A percentile compares a stretch with the other conserved stretches of the same genome.
Conservation (phyloP, 2,888 invertebrate species). For the Campaea margaritaria region DNA sequence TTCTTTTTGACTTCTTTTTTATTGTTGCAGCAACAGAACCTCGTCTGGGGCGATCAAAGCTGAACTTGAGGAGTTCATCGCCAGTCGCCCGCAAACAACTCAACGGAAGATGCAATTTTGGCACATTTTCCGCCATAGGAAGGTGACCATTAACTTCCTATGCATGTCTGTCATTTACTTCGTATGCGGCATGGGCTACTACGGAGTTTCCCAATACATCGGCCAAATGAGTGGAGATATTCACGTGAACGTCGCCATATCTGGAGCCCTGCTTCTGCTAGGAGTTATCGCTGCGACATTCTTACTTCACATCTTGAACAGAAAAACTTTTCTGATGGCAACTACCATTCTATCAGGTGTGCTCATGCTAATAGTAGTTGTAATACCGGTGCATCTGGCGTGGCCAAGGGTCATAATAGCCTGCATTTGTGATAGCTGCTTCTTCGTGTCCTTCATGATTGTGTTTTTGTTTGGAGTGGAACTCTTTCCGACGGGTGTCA, state of each 20-base stretch:
- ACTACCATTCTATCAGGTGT: conserved; percentile 76
- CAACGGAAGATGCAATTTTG: conserved; percentile 56
- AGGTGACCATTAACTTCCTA: conserved; percentile 86
- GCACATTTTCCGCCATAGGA: conserved; percentile 69
- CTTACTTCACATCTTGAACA: conserved; percentile 85
- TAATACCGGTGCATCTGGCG: conserved; percentile 50
- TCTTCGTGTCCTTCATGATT: conserved; percentile 92
- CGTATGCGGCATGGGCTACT: conserved; percentile 93
- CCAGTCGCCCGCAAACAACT: conserved; percentile 31
- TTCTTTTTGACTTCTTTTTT: background rate
- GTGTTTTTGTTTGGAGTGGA: conserved; percentile 94
- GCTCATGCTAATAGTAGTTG: conserved; percentile 61
- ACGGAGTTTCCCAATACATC: conserved; percentile 92
- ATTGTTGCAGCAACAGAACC: conserved; percentile 56
- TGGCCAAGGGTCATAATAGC: conserved; percentile 86
- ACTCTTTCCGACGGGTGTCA: conserved; percentile 92
- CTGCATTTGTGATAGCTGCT: conserved; percentile 89
- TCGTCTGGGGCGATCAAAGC: conserved; percentile 53
- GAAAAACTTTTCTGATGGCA: conserved; percentile 86
- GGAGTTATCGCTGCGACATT: conserved; percentile 85
- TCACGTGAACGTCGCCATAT: conserved; percentile 91
- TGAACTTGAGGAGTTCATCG: conserved; percentile 58
- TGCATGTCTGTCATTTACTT: conserved; percentile 90
- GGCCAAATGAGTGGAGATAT: conserved; percentile 90
- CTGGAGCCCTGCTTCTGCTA: conserved; percentile 87